These are phyloP conservation scores for Nycticryphes semicollaris DNA, from an alignment of 2,113 vertebrate species.

Conservation along the genomic window DNA sequence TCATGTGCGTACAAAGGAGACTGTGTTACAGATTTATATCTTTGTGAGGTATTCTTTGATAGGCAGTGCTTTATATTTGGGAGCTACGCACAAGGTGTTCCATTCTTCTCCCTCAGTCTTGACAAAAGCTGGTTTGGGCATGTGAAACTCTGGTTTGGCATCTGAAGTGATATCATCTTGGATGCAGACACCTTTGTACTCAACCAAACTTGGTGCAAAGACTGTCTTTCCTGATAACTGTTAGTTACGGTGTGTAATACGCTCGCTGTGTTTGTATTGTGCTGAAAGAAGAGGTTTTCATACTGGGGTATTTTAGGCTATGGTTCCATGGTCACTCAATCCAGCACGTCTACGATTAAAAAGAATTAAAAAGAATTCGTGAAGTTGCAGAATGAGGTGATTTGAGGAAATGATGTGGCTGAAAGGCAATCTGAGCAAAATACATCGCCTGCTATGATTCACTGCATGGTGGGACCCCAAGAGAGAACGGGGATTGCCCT, in stretches of 20 bases:
- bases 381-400: background rate
- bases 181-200: background rate
- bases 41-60: background rate
- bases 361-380: background rate
- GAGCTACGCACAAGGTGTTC: background rate
- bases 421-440: background rate
- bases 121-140: background rate
- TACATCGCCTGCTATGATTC: background rate
- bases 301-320: background rate
- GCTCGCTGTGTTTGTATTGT: accelerated
- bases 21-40: background rate
- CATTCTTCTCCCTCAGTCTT: background rate
- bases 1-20: background rate
- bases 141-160: background rate
- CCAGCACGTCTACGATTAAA: background rate
- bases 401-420: background rate
- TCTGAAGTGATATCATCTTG: background rate
- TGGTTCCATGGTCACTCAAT: background rate
- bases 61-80: background rate
- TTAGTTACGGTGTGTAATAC: background rate
- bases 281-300: background rate
- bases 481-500: background rate
- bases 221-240: background rate
- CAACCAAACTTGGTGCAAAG: background rate
- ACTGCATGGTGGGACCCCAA: background rate